These are phyloP conservation scores for Lithophane ornitopus DNA, from an alignment of 2,888 invertebrate genomes.

Conservation along the genomic window DNA sequence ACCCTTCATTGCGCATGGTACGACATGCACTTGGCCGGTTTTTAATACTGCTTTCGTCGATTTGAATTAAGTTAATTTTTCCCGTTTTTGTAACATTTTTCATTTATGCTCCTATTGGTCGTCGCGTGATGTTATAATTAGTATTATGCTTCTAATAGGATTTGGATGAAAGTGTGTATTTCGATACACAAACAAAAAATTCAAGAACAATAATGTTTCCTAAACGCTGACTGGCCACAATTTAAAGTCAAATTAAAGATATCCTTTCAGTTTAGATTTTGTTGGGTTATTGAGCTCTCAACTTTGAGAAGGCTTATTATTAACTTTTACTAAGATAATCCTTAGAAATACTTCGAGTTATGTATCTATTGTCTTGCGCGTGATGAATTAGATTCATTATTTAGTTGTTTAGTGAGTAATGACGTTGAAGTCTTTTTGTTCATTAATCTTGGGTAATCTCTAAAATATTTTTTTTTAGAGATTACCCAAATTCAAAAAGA, in stretches of 20 bases:
- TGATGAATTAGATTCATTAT: constrained; percentile 17
- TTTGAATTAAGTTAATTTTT: too few species aligned
- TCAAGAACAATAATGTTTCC: background rate
- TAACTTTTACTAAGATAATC: constrained; percentile 7
- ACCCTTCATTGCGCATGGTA: too few species aligned
- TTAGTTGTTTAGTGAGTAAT: background rate
- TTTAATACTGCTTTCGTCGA: too few species aligned
- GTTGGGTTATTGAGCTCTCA: background rate
- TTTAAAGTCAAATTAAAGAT: background rate
- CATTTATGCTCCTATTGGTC: too few species aligned
- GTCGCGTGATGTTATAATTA: too few species aligned
- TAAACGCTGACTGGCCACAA: background rate
- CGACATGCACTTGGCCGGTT: too few species aligned
- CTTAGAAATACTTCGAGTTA: background rate
- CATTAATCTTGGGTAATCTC: background rate
- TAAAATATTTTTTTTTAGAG: background rate
- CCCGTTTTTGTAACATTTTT: too few species aligned
- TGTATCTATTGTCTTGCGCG: constrained; percentile 7
- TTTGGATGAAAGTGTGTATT: too few species aligned
- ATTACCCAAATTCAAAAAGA: too few species aligned
- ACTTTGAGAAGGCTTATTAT: background rate
- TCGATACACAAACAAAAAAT: too few species aligned
- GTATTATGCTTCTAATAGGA: too few species aligned
- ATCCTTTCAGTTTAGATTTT: background rate
- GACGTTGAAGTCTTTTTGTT: background rate